These are phyloP conservation scores for Elgonia sp. DNA, from an alignment of 2,888 invertebrate genomes.

Conservation along the genomic window DNA sequence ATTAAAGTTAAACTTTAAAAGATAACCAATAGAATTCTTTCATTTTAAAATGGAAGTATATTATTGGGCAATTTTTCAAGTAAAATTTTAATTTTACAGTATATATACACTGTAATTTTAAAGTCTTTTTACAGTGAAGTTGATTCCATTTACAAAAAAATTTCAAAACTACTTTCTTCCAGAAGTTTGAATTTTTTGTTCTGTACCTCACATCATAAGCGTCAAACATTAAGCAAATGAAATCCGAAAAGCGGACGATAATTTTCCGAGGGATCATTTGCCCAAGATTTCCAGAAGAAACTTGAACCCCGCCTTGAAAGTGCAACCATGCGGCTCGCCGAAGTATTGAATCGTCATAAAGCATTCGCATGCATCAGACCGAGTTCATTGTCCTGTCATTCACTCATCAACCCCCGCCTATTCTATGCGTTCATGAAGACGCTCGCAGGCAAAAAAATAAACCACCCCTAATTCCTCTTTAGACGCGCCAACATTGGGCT, in stretches of 20 bases:
- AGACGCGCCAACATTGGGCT: constrained; percentile 76
- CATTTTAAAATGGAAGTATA: no score
- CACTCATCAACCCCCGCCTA: constrained; percentile 86
- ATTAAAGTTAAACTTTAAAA: no score
- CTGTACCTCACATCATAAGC: constrained; percentile 10
- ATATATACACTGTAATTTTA: no score
- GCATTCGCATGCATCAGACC: constrained; percentile 86
- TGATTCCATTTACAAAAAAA: no score
- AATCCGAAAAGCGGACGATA: constrained; percentile 35
- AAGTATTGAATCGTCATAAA: constrained; percentile 87
- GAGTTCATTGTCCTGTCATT: constrained; percentile 87
- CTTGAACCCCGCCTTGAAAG: constrained; percentile 81
- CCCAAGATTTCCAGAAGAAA: constrained; percentile 78
- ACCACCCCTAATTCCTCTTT: constrained; percentile 85
- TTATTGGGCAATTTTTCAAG: no score
- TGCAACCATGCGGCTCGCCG: constrained; percentile 80
- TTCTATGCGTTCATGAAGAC: constrained; percentile 68
- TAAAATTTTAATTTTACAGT: no score
- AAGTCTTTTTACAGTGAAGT: no score
- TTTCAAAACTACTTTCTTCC: no score
- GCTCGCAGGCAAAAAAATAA: constrained; percentile 81
- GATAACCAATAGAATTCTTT: no score
- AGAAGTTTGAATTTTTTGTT: neutral
- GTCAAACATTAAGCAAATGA: constrained; percentile 34
- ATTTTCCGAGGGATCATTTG: constrained; percentile 63